Evolutionary conservation across 2,113 vertebrate species (phyloP).

Genomic region (Heteronetta atricapilla): DNA sequence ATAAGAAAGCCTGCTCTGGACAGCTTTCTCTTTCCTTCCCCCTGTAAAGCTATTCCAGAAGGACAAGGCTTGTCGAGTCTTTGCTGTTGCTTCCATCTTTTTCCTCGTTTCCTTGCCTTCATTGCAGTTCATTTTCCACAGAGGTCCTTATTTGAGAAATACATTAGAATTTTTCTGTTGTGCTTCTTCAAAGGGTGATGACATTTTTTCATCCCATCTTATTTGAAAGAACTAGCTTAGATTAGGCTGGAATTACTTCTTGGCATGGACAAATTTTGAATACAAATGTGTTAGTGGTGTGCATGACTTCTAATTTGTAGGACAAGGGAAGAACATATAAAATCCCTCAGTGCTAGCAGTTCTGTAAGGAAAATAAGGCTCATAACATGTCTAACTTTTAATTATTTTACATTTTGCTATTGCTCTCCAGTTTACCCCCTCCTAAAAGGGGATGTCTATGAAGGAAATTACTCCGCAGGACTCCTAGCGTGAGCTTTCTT

Average conservation of each 20-base stretch:
- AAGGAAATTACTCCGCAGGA: background rate
- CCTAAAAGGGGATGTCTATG: background rate
- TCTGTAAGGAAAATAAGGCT: background rate
- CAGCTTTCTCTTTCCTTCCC: background rate
- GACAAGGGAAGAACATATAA: background rate
- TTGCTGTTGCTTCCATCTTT: background rate
- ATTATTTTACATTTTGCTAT: background rate
- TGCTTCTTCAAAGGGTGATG: background rate
- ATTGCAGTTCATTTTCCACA: background rate
- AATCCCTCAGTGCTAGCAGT: background rate
- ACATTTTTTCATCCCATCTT: background rate
- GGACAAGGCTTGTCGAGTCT: background rate
- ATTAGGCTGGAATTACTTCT: slow-evolving; percentile 17
- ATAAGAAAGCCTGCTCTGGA: background rate
- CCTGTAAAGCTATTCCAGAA: background rate
- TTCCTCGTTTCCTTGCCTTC: background rate
- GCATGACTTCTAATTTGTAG: background rate
- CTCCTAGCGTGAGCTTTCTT: background rate
- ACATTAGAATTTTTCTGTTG: background rate
- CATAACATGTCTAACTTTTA: background rate
- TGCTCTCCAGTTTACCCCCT: background rate
- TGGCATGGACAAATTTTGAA: background rate
- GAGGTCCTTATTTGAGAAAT: background rate
- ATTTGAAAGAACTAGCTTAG: slow-evolving; percentile 24
- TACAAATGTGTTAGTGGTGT: background rate